Percentiles rank a stretch among this genome's conserved stretches.
phyloP scores from a whole-genome alignment of 1,140 invertebrate genomes.

The Rhagoletis zephyria region DNA sequence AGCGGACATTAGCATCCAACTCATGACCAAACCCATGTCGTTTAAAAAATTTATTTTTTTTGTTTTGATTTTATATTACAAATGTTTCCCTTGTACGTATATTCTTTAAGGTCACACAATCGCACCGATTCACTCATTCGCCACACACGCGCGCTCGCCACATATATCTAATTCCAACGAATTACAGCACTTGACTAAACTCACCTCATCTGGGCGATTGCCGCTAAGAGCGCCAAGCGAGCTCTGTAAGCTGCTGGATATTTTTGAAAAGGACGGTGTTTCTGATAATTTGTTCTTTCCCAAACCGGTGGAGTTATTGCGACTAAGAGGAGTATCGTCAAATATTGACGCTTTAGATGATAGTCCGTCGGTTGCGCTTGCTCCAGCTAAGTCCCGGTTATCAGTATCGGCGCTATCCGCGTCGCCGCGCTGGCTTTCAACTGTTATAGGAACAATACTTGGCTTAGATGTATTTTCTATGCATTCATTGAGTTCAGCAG shows the following conservation, averaged over 20 bases:
- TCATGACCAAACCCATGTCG: constrained; percentile 31
- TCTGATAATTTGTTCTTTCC: constrained; percentile 5
- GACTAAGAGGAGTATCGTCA: not conserved
- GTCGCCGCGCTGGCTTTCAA: not conserved
- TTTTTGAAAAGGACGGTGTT: constrained; percentile 51
- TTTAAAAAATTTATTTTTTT: not conserved
- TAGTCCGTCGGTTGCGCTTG: not conserved
- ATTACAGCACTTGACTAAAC: not conserved
- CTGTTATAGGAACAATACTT: not conserved
- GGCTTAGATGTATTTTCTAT: not conserved
- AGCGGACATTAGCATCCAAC: constrained; percentile 28
- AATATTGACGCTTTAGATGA: not conserved
- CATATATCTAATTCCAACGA: not conserved
- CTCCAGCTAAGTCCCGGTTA: not conserved
- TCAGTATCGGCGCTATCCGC: not conserved
- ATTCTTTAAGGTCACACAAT: not conserved
- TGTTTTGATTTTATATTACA: not conserved
- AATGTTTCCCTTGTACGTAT: not conserved
- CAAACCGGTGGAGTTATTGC: constrained; percentile 1
- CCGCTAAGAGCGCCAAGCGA: constrained; percentile 15
- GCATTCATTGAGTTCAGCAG: not conserved
- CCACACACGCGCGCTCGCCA: not conserved
- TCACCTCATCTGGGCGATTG: constrained; percentile 34
- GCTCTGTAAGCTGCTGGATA: constrained; percentile 37
- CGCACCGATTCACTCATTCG: not conserved